Evolutionary conservation across 2,797 vertebrate genomes (phyloP), one percentile per base, ranked within the genome.

Genomic region (Rhinella marina): DNA sequence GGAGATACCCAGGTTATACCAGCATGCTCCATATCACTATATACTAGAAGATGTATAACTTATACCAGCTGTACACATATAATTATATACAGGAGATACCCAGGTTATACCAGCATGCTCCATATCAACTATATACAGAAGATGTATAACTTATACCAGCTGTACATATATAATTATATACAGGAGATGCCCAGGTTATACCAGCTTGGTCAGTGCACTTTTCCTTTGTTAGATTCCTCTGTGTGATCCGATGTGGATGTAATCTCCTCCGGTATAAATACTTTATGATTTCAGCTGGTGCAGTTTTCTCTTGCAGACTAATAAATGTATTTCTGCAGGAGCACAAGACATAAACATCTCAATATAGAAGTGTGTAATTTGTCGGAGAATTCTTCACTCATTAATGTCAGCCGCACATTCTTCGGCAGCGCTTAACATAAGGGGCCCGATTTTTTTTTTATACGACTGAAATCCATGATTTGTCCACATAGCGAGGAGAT

Each of bases 401-500:
- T 73, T 84, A 84, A 75, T 61, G 82, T 76, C 68, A 21, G 14
- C 68, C 32, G 21, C 52, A 48, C 29, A n/a, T 54, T 75, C 21
- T 59, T 13, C 2, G 57, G 56, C 81, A 32, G 21, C 41, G 17
- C 32, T 62, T 61, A 84, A 54, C 64, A 85, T 70, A 88, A 54
- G 54, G 64, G 75, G 19, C 17, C 9, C 54, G 41, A 50, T 57
- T 81, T 85, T 85, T 66, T 81, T 85, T 85, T 88, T 88, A 80
- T 85, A 77, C 32, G 78, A 75, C 59, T 11, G n/a, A 86, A 86
- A 81, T 64, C 54, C 75, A 86, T 85, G 23, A 78, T 75, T 66
- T 83, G 87, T 76, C 83, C 78, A 81, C 84, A 62, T 75, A 54
- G 56, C 41, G 54, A 73, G 48, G 62, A 66, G 54, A 17, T 12